These are phyloP conservation scores for Xanthia togata DNA, from an alignment of 2,888 invertebrate genomes.

Conservation along the genomic window DNA sequence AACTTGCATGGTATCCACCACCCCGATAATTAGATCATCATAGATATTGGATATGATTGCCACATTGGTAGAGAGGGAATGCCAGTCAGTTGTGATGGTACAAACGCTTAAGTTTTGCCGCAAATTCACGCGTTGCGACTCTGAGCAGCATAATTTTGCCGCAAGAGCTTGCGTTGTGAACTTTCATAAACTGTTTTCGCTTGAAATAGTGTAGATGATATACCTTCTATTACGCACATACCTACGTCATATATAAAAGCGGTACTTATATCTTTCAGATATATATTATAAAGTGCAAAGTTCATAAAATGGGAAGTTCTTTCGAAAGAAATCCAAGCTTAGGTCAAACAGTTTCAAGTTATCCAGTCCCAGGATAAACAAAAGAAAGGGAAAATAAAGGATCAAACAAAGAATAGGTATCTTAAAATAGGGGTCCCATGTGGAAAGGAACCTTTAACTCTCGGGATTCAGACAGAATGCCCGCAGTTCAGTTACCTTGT, in stretches of 20 bases:
- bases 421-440: constrained; percentile 47
- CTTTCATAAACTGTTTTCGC: neutral
- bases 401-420: constrained; percentile 34
- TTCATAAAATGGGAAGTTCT: neutral
- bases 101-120: neutral
- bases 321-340: neutral
- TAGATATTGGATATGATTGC: no score
- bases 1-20: neutral
- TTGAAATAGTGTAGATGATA: neutral
- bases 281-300: neutral
- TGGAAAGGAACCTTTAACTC: constrained; percentile 23
- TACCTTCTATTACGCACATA: neutral
- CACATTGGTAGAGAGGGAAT: neutral
- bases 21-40: neutral
- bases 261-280: neutral
- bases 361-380: constrained; percentile 11
- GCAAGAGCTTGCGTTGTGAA: neutral
- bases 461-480: neutral
- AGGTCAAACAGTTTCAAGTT: neutral
- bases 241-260: neutral
- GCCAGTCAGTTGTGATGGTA: neutral
- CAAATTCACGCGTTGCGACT: neutral
- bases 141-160: neutral
- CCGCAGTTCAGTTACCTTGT: constrained; percentile 31
- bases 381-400: constrained; percentile 31